phyloP scores from a whole-genome alignment of 2,888 invertebrate species.

The Brachycybe producta region DNA sequence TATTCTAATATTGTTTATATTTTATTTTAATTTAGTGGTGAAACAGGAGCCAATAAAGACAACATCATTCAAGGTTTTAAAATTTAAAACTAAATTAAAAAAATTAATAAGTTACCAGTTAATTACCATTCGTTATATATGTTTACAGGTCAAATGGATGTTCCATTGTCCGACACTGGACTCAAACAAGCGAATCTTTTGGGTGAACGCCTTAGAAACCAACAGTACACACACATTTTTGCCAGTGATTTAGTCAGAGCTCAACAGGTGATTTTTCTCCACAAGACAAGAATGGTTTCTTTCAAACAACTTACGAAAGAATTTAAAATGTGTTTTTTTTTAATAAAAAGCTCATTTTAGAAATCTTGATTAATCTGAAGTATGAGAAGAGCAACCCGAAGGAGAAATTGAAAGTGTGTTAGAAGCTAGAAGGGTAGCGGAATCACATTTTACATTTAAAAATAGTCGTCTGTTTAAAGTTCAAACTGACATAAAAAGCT shows the following conservation, averaged over 20 bases:
- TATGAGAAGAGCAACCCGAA: too few relatives aligned
- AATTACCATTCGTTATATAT: neutral
- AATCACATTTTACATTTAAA: too few relatives aligned
- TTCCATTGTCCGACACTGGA: constrained; percentile 18
- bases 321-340: neutral
- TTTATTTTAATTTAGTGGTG: constrained; percentile 16
- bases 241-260: constrained; percentile 18
- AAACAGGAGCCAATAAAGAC: constrained; percentile 19
- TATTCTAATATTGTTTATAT: neutral
- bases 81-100: neutral
- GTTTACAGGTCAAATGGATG: constrained; percentile 17
- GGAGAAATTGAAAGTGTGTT: too few relatives aligned
- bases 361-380: too few relatives aligned
- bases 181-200: constrained; percentile 16
- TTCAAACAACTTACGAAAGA: neutral
- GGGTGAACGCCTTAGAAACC: constrained; percentile 16
- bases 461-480: too few relatives aligned
- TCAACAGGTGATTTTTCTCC: constrained; percentile 15
- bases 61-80: constrained; percentile 18
- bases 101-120: neutral
- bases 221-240: constrained; percentile 18
- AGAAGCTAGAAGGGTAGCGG: too few relatives aligned
- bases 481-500: too few relatives aligned
- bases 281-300: neutral
- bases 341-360: too few relatives aligned